Evolutionary conservation across 2,113 vertebrate genomes (phyloP).

Genomic region (Albula glossodonta): DNA sequence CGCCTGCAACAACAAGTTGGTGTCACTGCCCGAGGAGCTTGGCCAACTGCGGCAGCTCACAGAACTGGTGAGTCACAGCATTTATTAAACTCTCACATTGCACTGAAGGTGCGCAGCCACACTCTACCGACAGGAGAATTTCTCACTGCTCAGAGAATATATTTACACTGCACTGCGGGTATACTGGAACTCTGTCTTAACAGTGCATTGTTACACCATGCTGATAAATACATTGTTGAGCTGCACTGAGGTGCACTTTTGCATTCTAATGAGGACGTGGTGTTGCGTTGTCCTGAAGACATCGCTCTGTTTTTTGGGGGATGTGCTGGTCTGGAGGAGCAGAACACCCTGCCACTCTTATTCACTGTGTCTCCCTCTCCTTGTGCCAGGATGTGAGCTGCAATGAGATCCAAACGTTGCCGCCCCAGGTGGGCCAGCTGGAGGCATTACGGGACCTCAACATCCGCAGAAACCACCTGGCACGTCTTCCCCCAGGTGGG

Average conservation of each 20-base stretch:
- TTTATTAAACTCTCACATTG: too few relatives aligned
- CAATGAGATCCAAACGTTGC: conserved; percentile 94
- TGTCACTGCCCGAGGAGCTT: conserved; percentile 91
- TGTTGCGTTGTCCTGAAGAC: not conserved
- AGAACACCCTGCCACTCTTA: not conserved
- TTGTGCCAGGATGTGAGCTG: conserved; percentile 90
- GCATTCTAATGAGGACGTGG: not conserved
- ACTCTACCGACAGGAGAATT: not conserved
- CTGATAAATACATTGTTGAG: too few relatives aligned
- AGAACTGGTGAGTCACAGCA: conserved; percentile 81
- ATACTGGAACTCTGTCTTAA: not conserved
- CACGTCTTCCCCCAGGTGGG: conserved; percentile 85
- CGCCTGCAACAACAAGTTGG: conserved; percentile 94
- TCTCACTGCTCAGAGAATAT: not conserved
- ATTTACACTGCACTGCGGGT: not conserved
- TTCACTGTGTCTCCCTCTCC: not conserved
- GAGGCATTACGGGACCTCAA: conserved; percentile 89
- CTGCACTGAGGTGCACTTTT: not conserved
- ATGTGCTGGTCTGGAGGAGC: too few relatives aligned
- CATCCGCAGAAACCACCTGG: conserved; percentile 90
- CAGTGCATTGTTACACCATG: not conserved
- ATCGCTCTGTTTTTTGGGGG: too few relatives aligned
- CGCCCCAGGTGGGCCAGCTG: conserved; percentile 86
- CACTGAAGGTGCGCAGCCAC: not conserved
- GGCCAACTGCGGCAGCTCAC: conserved; percentile 86